These are phyloP conservation scores for Melopsittacus undulatus DNA, from an alignment of 2,797 vertebrate species.

Conservation along the genomic window DNA sequence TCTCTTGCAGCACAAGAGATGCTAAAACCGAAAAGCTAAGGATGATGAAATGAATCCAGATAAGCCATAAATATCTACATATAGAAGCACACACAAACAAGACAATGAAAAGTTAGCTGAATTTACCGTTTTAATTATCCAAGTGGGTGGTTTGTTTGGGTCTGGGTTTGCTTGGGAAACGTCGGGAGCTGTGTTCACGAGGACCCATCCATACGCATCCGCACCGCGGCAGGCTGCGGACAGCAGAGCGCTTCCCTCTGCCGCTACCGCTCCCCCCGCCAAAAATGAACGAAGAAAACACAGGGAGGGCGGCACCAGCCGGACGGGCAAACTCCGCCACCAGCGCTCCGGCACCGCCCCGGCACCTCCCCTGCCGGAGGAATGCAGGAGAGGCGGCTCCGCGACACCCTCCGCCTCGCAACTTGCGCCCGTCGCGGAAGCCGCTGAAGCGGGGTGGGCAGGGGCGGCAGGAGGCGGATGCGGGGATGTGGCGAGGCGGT, in stretches of 20 bases:
- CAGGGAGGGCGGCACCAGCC: not conserved
- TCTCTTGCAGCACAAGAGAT: not conserved
- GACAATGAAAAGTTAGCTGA: slow-evolving; percentile 33
- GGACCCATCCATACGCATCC: not conserved
- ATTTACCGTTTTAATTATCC: slow-evolving; percentile 63
- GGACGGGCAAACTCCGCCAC: not conserved
- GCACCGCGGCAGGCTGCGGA: not conserved
- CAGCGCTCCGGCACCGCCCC: not conserved
- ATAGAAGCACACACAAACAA: slow-evolving; percentile 29
- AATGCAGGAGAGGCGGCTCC: not conserved
- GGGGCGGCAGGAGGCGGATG: not conserved
- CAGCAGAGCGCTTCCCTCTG: not conserved
- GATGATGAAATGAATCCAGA: not conserved
- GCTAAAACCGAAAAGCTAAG: not conserved
- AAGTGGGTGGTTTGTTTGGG: slow-evolving; percentile 42
- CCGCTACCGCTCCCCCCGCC: not conserved
- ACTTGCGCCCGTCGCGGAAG: not conserved
- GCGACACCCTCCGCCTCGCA: not conserved
- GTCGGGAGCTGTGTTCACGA: slow-evolving; percentile 21
- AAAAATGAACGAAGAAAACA: not conserved
- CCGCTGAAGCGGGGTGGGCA: not conserved
- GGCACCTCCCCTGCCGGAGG: not conserved
- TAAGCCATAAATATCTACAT: not conserved
- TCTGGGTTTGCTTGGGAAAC: not conserved
- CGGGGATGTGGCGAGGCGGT: not conserved